Conservation (phyloP, 2,888 invertebrate genomes). For the Allophyes oxyacanthae region DNA sequence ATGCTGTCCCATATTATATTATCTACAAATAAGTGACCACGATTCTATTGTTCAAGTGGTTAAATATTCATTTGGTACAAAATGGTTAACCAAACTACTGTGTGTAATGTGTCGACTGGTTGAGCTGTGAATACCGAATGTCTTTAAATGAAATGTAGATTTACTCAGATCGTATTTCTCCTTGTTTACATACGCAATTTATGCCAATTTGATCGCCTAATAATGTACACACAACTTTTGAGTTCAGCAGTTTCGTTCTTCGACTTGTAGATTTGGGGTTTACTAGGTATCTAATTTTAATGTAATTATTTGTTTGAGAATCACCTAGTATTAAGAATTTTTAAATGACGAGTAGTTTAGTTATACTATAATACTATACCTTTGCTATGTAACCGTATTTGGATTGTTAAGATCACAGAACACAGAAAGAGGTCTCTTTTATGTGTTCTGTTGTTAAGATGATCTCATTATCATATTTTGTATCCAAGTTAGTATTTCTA, state of each 20-base stretch:
- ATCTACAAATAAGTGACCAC: conserved; percentile 6
- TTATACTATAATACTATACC: too few relatives aligned
- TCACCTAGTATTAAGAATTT: too few relatives aligned
- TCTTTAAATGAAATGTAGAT: conserved; percentile 14
- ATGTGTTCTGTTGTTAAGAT: too few relatives aligned
- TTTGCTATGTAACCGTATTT: too few relatives aligned
- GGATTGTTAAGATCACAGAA: too few relatives aligned
- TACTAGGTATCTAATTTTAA: too few relatives aligned
- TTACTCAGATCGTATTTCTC: conserved; percentile 8
- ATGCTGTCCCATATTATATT: not conserved
- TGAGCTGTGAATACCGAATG: conserved; percentile 6
- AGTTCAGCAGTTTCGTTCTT: conserved; percentile 13
- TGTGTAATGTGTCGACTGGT: not conserved
- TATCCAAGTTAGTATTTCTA: conserved; percentile 15
- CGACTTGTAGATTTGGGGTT: too few relatives aligned
- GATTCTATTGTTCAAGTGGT: conserved; percentile 9
- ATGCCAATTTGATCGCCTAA: conserved; percentile 8
- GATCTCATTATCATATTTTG: conserved; percentile 3
- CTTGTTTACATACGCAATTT: conserved; percentile 10
- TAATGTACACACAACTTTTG: conserved; percentile 4
- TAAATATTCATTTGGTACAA: conserved; percentile 19
- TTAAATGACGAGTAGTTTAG: too few relatives aligned
- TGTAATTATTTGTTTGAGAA: too few relatives aligned
- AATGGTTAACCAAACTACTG: conserved; percentile 7
- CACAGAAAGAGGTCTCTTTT: too few relatives aligned